A percentile compares a stretch with the other conserved stretches of the same genome.
phyloP scores from a whole-genome alignment of 2,888 invertebrate genomes.

The Nemoura dubitans region DNA sequence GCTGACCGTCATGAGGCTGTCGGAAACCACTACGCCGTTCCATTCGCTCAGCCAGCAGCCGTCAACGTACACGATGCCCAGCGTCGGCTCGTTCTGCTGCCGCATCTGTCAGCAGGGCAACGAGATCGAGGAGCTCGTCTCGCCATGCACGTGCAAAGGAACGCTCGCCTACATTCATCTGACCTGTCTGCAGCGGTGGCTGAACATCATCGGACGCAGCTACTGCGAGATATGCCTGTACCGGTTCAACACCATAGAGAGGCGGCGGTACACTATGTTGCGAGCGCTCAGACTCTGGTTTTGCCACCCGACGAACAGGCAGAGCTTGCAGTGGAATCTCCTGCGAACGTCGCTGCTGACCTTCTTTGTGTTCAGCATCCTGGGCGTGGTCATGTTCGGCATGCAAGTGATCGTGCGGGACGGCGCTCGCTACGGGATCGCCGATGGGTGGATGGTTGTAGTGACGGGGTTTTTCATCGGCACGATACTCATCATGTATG shows the following conservation, averaged over 20 bases:
- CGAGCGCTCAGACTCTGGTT: slow-evolving; percentile 23
- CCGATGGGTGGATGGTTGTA: slow-evolving; percentile 25
- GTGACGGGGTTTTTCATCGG: slow-evolving; percentile 14
- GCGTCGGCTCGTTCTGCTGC: slow-evolving; percentile 20
- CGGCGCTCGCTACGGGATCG: background rate
- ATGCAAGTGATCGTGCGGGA: slow-evolving; percentile 18
- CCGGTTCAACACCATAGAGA: slow-evolving; percentile 35
- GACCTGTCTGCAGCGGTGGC: slow-evolving; percentile 30
- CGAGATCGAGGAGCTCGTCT: slow-evolving; percentile 8
- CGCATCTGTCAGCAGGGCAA: slow-evolving; percentile 39
- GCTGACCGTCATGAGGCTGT: background rate
- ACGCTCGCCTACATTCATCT: slow-evolving; percentile 39
- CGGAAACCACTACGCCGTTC: background rate
- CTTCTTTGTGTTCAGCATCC: background rate
- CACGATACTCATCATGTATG: slow-evolving; percentile 16
- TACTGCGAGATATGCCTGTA: slow-evolving; percentile 39
- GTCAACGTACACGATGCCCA: slow-evolving; percentile 9
- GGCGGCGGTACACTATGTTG: slow-evolving; percentile 30
- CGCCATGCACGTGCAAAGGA: slow-evolving; percentile 42
- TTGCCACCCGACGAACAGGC: background rate
- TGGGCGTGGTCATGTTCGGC: slow-evolving; percentile 15
- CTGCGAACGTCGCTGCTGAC: slow-evolving; percentile 7
- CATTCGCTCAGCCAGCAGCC: background rate
- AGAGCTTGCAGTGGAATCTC: background rate
- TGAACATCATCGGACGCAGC: slow-evolving; percentile 37